Conservation (phyloP, 1,140 invertebrate species). For the Trichomalopsis sarcophagae region DNA sequence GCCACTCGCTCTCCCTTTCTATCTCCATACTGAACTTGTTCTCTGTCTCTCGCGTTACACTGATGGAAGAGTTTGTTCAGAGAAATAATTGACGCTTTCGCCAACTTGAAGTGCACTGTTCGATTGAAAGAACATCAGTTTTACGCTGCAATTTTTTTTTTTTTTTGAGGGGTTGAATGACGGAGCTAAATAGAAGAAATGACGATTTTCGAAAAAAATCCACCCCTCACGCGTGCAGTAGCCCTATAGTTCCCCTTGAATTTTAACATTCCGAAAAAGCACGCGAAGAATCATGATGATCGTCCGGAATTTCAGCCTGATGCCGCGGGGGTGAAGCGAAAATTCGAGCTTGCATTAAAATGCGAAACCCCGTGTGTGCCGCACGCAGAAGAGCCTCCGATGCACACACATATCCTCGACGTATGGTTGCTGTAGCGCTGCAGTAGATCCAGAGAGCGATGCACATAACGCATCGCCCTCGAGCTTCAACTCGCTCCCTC, state of each 20-base stretch:
- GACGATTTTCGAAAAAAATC: not conserved
- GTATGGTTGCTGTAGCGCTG: not conserved
- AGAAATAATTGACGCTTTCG: not conserved
- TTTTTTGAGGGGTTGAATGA: no score
- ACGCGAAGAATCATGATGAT: conserved; percentile 20
- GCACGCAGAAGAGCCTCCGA: not conserved
- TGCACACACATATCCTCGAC: no score
- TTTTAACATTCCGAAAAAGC: conserved; percentile 37
- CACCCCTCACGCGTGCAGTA: not conserved
- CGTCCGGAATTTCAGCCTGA: not conserved
- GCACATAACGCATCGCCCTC: not conserved
- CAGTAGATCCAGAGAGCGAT: not conserved
- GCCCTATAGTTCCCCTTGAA: not conserved
- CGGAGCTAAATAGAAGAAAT: not conserved
- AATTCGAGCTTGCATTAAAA: conserved; percentile 28
- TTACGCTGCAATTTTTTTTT: no score
- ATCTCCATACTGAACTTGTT: not conserved
- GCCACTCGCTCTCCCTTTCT: no score
- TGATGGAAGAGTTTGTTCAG: not conserved
- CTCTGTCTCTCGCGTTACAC: not conserved
- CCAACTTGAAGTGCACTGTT: not conserved
- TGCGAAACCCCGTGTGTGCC: not conserved
- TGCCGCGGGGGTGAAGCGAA: not conserved
- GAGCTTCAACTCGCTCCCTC: not conserved
- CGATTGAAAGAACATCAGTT: not conserved